Percentiles rank a stretch among this genome's conserved stretches.
These are phyloP conservation scores for Elysia chlorotica DNA, from an alignment of 1,140 invertebrate genomes.

Conservation along the genomic window DNA sequence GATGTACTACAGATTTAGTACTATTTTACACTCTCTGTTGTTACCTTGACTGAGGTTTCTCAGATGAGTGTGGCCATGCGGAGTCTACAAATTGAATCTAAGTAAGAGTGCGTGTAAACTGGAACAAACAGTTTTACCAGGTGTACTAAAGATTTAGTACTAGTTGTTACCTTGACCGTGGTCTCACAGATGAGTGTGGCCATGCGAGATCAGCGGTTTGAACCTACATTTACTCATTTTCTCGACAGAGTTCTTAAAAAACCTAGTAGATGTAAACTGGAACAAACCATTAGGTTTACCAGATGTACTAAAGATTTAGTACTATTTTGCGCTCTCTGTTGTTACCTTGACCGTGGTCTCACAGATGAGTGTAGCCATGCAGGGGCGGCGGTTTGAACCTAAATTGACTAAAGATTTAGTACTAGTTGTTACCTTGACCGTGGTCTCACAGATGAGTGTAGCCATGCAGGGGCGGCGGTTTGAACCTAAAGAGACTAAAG, in stretches of 20 bases:
- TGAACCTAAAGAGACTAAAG: not conserved
- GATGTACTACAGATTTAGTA: not conserved
- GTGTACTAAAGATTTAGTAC: too few species aligned
- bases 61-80: conserved; percentile 57
- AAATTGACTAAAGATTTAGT: too few species aligned
- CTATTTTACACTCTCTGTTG: not conserved
- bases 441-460: conserved; percentile 58
- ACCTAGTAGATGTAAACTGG: too few species aligned
- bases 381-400: conserved; percentile 43
- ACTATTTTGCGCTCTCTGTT: not conserved
- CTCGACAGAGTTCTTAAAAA: too few species aligned
- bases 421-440: conserved; percentile 62
- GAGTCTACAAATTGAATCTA: conserved; percentile 45
- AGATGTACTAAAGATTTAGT: not conserved
- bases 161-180: conserved; percentile 61
- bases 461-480: conserved; percentile 15
- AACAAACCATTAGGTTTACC: too few species aligned
- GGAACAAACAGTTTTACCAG: conserved; percentile 62
- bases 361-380: conserved; percentile 57
- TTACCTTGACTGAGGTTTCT: conserved; percentile 62
- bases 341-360: conserved; percentile 62
- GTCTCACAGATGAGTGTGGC: conserved; percentile 59
- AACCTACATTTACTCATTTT: not conserved
- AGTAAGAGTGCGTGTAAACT: too few species aligned
- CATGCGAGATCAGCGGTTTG: not conserved